Base-by-base conservation (phyloP, 1,140 invertebrate species). In the Panagrolaimus sp. region DNA sequence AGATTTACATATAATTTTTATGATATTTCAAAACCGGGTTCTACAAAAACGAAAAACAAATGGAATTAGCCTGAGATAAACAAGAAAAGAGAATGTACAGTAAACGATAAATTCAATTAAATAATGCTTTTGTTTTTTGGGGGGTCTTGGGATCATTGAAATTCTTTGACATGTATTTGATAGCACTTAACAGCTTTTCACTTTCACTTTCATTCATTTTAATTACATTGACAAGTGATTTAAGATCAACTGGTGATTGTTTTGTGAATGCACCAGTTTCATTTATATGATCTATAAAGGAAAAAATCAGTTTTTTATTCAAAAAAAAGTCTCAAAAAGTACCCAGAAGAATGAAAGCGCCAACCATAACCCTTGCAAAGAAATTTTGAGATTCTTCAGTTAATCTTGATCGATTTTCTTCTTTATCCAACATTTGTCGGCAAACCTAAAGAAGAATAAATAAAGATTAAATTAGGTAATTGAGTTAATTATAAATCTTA, bases 301-400 rank as follows among this genome's bases (percentile, higher is more conserved):
- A 95, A 93, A 84, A 94, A n/a, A n/a, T n/a, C n/a, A n/a, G n/a
- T n/a, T n/a, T n/a, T n/a, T n/a, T n/a, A n/a, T n/a, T n/a, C n/a
- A n/a, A n/a, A n/a, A n/a, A n/a, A n/a, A n/a, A n/a, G n/a, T n/a
- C n/a, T n/a, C n/a, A n/a, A n/a, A n/a, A n/a, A n/a, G n/a, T n/a
- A n/a, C n/a, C n/a, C n/a, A n/a, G n/a, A n/a, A n/a, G n/a, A n/a
- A n/a, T n/a, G n/a, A n/a, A n/a, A n/a, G n/a, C n/a, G n/a, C 92
- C 93, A 15, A 95, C 93, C 92, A 96, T 95, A 17, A 96, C 93
- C 78, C 93, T 89, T 24, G 95, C 85, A 63, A 94, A 92, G 76
- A 96, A 90, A 58, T 93, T 87, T 68, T 92, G 90, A 4, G 92
- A 95, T 83, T 94, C 91, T 79, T 92, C 68, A 8, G 73, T 70